phyloP scores from a whole-genome alignment of 2,888 invertebrate genomes.

The Oxystoma pomonae region DNA sequence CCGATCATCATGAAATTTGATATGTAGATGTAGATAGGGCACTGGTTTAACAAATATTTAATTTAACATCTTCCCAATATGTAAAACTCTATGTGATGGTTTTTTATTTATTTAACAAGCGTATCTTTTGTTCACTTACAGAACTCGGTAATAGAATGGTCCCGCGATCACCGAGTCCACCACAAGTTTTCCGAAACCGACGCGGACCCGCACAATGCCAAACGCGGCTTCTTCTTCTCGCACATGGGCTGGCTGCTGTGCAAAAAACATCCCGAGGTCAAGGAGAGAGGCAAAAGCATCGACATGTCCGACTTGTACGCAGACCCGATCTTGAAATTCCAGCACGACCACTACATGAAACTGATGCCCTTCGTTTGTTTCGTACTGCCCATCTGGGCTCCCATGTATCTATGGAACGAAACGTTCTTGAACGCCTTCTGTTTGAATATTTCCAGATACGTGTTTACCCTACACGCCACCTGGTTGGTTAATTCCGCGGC shows the following conservation, averaged over 20 bases:
- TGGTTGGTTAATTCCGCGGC: conserved; percentile 91
- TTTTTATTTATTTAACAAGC: too few species aligned
- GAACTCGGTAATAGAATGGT: conserved; percentile 76
- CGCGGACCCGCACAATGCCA: conserved; percentile 92
- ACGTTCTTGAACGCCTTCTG: conserved; percentile 62
- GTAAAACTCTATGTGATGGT: too few species aligned
- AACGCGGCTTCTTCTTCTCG: conserved; percentile 91
- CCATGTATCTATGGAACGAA: conserved; percentile 76
- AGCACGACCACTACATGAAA: conserved; percentile 63
- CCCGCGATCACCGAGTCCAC: conserved; percentile 78
- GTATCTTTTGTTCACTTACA: conserved; percentile 44
- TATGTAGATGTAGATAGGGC: too few species aligned
- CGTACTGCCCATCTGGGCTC: conserved; percentile 68
- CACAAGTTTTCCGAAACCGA: conserved; percentile 93
- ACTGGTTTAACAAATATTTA: too few species aligned
- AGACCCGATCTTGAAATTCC: conserved; percentile 84
- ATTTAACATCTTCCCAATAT: too few species aligned
- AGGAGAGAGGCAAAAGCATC: conserved; percentile 77
- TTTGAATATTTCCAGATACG: conserved; percentile 71
- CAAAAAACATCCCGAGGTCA: conserved; percentile 87
- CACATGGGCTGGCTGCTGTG: conserved; percentile 94
- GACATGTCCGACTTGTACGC: conserved; percentile 78
- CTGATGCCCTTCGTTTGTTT: conserved; percentile 73
- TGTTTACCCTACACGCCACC: conserved; percentile 68
- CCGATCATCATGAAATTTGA: background rate